phyloP scores from a whole-genome alignment of 2,888 invertebrate genomes.

The Ectropis crepuscularia region DNA sequence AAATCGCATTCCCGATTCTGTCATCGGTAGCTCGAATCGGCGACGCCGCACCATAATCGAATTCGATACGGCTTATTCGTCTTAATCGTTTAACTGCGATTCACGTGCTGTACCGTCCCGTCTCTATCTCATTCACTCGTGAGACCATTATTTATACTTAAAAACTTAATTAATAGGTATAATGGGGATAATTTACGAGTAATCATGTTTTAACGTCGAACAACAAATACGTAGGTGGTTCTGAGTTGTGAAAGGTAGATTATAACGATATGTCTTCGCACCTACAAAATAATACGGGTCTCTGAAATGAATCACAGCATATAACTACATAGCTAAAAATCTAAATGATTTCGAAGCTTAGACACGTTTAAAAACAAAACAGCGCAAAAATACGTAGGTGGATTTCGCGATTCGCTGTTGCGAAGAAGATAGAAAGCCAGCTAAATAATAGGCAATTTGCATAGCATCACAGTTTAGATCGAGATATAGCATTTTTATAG shows the following conservation, averaged over 20 bases:
- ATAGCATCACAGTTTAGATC: slow-evolving; percentile 29
- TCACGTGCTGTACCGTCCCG: slow-evolving; percentile 55
- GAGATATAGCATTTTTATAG: slow-evolving; percentile 41
- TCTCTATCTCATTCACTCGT: slow-evolving; percentile 41
- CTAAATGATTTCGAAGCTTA: not conserved
- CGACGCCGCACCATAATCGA: slow-evolving; percentile 51
- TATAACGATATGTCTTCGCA: slow-evolving; percentile 17
- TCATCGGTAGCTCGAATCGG: slow-evolving; percentile 57
- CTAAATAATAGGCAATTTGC: slow-evolving; percentile 30
- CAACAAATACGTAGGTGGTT: slow-evolving; percentile 27
- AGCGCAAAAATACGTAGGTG: slow-evolving; percentile 22
- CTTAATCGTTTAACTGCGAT: slow-evolving; percentile 61
- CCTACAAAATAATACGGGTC: slow-evolving; percentile 2
- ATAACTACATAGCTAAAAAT: no score
- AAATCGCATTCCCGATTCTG: slow-evolving; percentile 67
- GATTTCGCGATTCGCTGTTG: slow-evolving; percentile 9
- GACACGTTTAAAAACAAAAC: slow-evolving; percentile 2
- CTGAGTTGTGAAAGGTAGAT: slow-evolving; percentile 15
- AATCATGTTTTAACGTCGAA: slow-evolving; percentile 27
- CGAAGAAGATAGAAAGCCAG: slow-evolving; percentile 22
- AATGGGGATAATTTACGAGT: slow-evolving; percentile 32
- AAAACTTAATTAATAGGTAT: slow-evolving; percentile 40
- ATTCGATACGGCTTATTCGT: slow-evolving; percentile 65
- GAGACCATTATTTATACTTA: slow-evolving; percentile 41
- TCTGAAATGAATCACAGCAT: not conserved